A percentile compares a stretch with the other conserved stretches of the same genome.
Evolutionary conservation across 2,797 vertebrate genomes (phyloP).

Genomic region (Nyctalus aviator): DNA sequence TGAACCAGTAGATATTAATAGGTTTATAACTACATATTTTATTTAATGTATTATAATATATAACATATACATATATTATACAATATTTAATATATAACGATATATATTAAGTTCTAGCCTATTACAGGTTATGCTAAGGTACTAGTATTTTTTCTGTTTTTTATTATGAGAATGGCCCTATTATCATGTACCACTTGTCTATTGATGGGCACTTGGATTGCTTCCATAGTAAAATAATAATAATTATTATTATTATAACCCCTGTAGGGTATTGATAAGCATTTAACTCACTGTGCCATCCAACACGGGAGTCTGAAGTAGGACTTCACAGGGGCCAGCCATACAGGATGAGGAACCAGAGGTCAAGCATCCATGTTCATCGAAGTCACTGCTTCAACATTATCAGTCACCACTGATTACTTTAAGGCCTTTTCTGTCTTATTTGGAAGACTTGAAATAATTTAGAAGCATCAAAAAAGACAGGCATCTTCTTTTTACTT

Average conservation of each 20-base stretch:
- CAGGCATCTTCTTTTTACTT: slow-evolving; percentile 48
- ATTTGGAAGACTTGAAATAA: slow-evolving; percentile 41
- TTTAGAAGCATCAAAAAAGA: slow-evolving; percentile 8
- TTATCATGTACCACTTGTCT: not conserved
- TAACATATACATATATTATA: too few relatives aligned
- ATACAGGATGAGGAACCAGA: not conserved
- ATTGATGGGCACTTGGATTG: not conserved
- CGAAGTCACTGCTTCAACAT: not conserved
- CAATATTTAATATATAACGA: not conserved
- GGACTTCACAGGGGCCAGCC: not conserved
- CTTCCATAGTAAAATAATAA: not conserved
- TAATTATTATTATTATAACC: not conserved
- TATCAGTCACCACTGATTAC: not conserved
- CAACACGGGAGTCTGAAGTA: not conserved
- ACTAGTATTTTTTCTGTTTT: not conserved
- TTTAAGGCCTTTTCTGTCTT: not conserved
- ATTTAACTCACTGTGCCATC: not conserved
- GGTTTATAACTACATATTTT: not conserved
- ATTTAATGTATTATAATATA: not conserved
- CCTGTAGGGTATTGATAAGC: not conserved
- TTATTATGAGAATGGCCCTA: not conserved
- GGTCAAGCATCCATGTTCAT: not conserved
- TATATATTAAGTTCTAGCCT: not conserved
- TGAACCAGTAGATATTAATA: not conserved
- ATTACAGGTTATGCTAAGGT: not conserved